Conservation (phyloP, 2,888 invertebrate genomes). For the Orthonychiurus folsomi region DNA sequence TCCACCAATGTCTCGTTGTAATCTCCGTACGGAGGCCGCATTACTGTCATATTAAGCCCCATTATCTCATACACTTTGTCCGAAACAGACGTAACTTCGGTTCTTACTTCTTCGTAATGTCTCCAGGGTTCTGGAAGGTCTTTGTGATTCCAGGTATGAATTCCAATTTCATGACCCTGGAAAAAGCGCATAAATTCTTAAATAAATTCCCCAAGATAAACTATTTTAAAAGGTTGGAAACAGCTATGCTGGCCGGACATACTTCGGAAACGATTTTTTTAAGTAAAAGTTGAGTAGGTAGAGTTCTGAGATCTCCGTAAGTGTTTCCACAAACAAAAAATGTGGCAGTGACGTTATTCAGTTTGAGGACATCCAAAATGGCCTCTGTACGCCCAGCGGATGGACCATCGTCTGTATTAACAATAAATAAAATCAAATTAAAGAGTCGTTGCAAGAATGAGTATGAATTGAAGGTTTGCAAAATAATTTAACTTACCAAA, state of each 20-base stretch:
- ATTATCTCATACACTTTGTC: not conserved
- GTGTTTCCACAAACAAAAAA: slow-evolving; percentile 1
- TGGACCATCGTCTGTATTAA: slow-evolving; percentile 4
- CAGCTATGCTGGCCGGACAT: no score
- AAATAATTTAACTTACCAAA: not conserved
- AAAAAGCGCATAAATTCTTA: no score
- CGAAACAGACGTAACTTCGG: not conserved
- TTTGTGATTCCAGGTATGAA: not conserved
- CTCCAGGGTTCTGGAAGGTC: not conserved
- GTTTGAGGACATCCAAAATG: not conserved
- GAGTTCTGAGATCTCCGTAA: not conserved
- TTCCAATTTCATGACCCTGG: slow-evolving; percentile 2
- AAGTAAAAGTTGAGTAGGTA: not conserved
- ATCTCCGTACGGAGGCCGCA: not conserved
- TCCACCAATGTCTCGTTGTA: not conserved
- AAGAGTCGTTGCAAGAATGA: no score
- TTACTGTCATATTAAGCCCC: not conserved
- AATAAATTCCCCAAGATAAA: no score
- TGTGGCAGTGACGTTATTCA: slow-evolving; percentile 1
- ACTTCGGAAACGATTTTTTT: not conserved
- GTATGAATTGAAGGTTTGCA: no score
- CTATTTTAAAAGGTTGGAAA: no score
- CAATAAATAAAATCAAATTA: no score
- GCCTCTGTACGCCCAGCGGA: not conserved
- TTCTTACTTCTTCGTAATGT: slow-evolving; percentile 4